These are phyloP conservation scores for Eurytoma californica DNA, from an alignment of 2,888 invertebrate species.

Conservation along the genomic window DNA sequence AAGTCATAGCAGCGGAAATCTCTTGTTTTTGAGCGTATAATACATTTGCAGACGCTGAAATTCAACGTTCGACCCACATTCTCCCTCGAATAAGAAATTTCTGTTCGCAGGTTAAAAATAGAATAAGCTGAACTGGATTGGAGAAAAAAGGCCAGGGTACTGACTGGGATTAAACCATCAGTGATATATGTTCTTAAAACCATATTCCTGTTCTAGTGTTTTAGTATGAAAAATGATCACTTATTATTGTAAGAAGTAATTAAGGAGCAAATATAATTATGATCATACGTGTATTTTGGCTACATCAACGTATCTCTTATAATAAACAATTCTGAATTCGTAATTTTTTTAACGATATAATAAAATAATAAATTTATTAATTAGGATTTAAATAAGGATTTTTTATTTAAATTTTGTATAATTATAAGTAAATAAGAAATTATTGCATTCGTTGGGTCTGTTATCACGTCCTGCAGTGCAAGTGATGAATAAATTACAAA, in stretches of 20 bases:
- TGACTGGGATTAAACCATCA: conserved; percentile 23
- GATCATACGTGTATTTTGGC: not conserved
- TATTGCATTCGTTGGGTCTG: not conserved
- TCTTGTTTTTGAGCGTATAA: not conserved
- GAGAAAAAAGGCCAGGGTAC: conserved; percentile 25
- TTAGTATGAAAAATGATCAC: conserved; percentile 12
- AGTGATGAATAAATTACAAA: conserved; percentile 25
- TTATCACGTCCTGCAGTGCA: not conserved
- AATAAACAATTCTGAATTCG: not conserved
- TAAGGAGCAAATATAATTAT: conserved; percentile 7
- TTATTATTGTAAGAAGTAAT: conserved; percentile 28
- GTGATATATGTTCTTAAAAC: conserved; percentile 50
- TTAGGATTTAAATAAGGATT: no score
- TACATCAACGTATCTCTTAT: not conserved
- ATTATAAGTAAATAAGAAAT: not conserved
- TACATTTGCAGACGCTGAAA: not conserved
- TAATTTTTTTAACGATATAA: not conserved
- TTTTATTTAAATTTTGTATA: not conserved
- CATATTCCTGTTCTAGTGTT: conserved; percentile 49
- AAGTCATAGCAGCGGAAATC: not conserved
- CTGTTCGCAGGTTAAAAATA: conserved; percentile 22
- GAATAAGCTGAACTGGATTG: conserved; percentile 16
- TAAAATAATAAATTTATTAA: no score
- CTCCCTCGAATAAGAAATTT: conserved; percentile 4
- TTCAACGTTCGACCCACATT: conserved; percentile 21